These are phyloP conservation scores for Alectoris magna DNA, from an alignment of 2,797 vertebrate species.

Conservation along the genomic window DNA sequence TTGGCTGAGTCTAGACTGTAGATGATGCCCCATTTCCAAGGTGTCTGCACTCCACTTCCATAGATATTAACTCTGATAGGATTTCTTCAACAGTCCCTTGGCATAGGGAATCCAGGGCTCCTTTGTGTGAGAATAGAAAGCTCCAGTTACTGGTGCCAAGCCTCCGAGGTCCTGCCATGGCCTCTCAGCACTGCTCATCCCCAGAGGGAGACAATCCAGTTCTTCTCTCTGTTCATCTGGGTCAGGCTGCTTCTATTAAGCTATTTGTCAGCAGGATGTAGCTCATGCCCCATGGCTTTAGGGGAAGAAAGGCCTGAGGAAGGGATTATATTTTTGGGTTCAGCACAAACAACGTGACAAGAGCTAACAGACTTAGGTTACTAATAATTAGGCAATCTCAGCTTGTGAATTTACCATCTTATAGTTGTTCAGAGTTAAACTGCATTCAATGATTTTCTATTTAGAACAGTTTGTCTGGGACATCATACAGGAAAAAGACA, in stretches of 20 bases:
- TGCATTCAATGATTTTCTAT: background rate
- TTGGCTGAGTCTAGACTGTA: background rate
- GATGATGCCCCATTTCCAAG: background rate
- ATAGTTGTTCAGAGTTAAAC: background rate
- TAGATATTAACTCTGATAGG: background rate
- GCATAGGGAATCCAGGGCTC: background rate
- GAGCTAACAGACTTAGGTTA: background rate
- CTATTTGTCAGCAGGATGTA: background rate
- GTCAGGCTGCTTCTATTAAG: background rate
- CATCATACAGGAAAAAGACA: background rate
- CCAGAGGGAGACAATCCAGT: background rate
- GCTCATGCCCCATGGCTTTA: background rate
- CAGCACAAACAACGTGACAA: conserved; percentile 4
- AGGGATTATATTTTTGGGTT: conserved; percentile 24
- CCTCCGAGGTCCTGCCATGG: background rate
- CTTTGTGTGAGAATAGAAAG: background rate
- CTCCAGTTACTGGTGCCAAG: background rate
- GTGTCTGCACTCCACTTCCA: background rate
- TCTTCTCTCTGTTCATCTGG: background rate
- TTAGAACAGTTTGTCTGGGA: background rate
- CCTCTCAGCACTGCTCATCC: fast-evolving
- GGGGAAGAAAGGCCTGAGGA: background rate
- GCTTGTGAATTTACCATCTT: background rate
- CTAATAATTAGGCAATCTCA: conserved; percentile 34
- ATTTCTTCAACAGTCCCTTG: background rate